A percentile compares a stretch with the other conserved stretches of the same genome.
phyloP scores from a whole-genome alignment of 1,140 invertebrate species.

The Whitmania pigra region DNA sequence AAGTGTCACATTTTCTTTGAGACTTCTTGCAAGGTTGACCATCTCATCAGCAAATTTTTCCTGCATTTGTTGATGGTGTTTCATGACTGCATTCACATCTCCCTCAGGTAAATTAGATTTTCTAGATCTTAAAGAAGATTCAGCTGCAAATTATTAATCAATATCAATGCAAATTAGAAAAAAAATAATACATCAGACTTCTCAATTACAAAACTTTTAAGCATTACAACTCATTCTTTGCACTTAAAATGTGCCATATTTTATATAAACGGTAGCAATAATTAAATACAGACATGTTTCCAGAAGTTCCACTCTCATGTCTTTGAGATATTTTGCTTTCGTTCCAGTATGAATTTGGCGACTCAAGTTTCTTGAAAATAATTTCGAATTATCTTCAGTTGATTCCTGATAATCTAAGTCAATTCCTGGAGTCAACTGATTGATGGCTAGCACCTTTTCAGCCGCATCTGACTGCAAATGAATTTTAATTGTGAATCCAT shows the following conservation, averaged over 20 bases:
- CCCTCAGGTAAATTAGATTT: slow-evolving; percentile 35
- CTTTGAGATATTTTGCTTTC: slow-evolving; percentile 4
- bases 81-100: slow-evolving; percentile 65
- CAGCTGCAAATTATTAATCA: background rate
- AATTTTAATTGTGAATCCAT: background rate
- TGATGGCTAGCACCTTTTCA: background rate
- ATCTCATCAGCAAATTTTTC: slow-evolving; percentile 79
- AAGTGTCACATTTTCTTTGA: slow-evolving; percentile 74
- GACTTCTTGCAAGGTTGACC: slow-evolving; percentile 66
- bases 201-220: too few relatives aligned
- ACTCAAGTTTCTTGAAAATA: background rate
- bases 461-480: background rate
- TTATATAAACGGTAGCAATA: background rate
- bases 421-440: background rate
- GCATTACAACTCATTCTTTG: too few relatives aligned
- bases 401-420: background rate
- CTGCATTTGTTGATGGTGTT: slow-evolving; percentile 72
- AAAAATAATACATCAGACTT: background rate
- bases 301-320: background rate
- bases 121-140: background rate
- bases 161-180: background rate
- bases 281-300: slow-evolving; percentile 3
- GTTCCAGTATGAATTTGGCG: background rate
- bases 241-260: background rate
- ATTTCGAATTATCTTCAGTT: background rate